phyloP scores from a whole-genome alignment of 1,140 invertebrate genomes.

The Ips nitidus region DNA sequence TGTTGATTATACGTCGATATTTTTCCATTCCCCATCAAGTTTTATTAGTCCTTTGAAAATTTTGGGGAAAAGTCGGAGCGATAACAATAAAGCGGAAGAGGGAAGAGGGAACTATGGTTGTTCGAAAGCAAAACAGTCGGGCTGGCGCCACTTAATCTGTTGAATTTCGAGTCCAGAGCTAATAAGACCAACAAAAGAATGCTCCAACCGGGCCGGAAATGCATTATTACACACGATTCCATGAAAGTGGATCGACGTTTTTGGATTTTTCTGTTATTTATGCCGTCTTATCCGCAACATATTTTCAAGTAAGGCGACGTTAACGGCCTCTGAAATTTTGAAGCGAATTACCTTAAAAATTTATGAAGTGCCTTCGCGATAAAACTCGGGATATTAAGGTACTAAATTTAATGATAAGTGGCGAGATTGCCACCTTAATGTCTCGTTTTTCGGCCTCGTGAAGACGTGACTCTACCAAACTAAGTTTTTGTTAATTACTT shows the following conservation, averaged over 20 bases:
- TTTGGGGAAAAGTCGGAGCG: slow-evolving; percentile 28
- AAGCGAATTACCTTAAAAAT: slow-evolving; percentile 29
- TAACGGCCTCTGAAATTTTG: slow-evolving; percentile 28
- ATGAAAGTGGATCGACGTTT: too few species aligned
- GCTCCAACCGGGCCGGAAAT: neutral
- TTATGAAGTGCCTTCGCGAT: slow-evolving; percentile 29
- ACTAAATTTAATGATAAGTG: slow-evolving; percentile 32
- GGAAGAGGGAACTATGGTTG: slow-evolving; percentile 19
- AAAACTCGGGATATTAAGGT: slow-evolving; percentile 30
- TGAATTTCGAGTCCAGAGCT: slow-evolving; percentile 33
- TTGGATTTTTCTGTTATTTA: too few species aligned
- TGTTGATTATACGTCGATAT: slow-evolving; percentile 31
- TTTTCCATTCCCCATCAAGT: slow-evolving; percentile 30
- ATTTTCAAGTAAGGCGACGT: slow-evolving; percentile 14
- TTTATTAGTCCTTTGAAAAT: slow-evolving; percentile 32
- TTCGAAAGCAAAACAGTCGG: slow-evolving; percentile 32
- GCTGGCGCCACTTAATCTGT: slow-evolving; percentile 35
- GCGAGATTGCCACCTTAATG: slow-evolving; percentile 24
- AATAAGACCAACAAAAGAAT: slow-evolving; percentile 30
- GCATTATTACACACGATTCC: neutral
- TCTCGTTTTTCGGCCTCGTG: slow-evolving; percentile 16
- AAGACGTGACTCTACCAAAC: neutral
- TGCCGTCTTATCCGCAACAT: neutral
- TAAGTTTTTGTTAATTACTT: too few species aligned
- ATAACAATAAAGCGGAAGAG: slow-evolving; percentile 31